Evolutionary conservation across 2,797 vertebrate species (phyloP).

Genomic region (Merluccius polli): DNA sequence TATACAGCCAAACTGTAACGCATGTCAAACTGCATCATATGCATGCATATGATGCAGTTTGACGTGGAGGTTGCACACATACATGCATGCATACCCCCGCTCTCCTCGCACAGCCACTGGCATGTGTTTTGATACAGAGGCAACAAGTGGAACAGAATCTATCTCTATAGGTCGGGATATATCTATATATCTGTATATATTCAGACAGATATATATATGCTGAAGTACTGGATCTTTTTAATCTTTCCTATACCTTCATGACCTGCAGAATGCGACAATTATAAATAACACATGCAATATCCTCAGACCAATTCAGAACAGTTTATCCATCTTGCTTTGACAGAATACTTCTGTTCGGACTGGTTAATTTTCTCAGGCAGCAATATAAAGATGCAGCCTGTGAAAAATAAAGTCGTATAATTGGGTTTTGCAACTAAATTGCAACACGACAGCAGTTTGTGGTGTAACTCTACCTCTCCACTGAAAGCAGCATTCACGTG

Average conservation of each 20-base stretch:
- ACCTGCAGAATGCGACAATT: background rate
- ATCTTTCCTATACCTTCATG: background rate
- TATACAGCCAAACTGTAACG: too few species aligned
- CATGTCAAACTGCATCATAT: too few species aligned
- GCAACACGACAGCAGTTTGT: background rate
- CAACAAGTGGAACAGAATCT: background rate
- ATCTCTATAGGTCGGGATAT: background rate
- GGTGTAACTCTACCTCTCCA: background rate
- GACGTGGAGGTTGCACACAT: conserved; percentile 2
- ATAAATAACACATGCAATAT: background rate
- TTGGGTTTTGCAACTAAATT: background rate
- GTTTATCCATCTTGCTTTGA: background rate
- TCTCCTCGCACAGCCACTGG: background rate
- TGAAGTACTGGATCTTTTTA: background rate
- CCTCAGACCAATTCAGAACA: background rate
- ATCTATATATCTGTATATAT: background rate
- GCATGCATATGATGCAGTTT: too few species aligned
- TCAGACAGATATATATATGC: background rate
- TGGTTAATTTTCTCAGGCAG: background rate
- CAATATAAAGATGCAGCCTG: background rate
- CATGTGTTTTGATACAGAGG: too few species aligned
- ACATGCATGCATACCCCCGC: conserved; percentile 15
- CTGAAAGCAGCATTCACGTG: background rate
- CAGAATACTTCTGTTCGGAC: background rate
- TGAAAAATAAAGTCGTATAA: background rate